Percentiles rank a stretch among this genome's conserved stretches.
phyloP scores from a whole-genome alignment of 2,113 vertebrate species.

The Rhagologus leucostigma region DNA sequence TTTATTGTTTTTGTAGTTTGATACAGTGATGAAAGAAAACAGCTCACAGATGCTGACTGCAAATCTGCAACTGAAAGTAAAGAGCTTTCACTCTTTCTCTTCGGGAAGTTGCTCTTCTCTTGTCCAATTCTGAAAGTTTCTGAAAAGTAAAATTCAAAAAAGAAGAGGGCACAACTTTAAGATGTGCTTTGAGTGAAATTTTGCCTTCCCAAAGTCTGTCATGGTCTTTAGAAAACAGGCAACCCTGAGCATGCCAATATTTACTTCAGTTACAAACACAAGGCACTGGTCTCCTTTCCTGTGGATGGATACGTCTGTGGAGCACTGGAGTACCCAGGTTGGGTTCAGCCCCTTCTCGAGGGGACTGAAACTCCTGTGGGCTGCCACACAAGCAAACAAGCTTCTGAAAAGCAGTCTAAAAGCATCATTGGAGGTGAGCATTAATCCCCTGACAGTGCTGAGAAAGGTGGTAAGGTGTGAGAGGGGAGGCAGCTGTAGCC shows the following conservation, averaged over 20 bases:
- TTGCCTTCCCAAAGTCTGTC: background rate
- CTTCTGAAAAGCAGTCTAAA: background rate
- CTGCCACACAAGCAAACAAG: background rate
- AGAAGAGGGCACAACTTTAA: background rate
- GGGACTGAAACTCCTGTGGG: background rate
- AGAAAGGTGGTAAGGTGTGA: background rate
- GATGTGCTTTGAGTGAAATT: background rate
- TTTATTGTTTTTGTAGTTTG: background rate
- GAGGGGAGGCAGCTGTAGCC: background rate
- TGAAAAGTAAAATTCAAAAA: background rate
- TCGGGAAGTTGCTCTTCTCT: background rate
- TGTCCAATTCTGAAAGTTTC: background rate
- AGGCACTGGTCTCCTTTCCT: background rate
- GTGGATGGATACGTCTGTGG: background rate
- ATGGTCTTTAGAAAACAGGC: background rate
- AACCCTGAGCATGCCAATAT: background rate
- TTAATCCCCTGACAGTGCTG: background rate
- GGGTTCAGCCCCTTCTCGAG: background rate
- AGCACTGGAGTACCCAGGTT: background rate
- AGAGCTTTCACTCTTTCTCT: background rate
- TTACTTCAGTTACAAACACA: background rate
- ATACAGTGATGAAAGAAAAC: background rate
- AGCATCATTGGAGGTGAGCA: background rate
- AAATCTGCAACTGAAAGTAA: background rate
- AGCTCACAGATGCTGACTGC: background rate